A percentile compares a stretch with the other conserved stretches of the same genome.
phyloP scores from a whole-genome alignment of 2,113 vertebrate species.

The Nyctibius bracteatus region DNA sequence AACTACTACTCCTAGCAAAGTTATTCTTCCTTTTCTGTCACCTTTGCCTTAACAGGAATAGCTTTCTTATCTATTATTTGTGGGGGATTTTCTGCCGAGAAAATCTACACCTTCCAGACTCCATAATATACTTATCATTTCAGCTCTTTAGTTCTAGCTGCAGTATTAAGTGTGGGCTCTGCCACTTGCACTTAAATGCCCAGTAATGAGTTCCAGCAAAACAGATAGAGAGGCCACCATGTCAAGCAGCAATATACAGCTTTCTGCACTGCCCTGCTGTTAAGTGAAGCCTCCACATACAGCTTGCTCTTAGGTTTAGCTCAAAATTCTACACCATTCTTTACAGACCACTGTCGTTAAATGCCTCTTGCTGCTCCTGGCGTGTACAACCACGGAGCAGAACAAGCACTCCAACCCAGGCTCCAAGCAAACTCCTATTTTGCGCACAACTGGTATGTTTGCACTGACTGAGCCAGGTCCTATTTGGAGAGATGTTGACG shows the following conservation, averaged over 20 bases:
- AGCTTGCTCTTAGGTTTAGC: not conserved
- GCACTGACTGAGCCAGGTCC: not conserved
- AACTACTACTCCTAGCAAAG: not conserved
- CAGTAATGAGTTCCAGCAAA: not conserved
- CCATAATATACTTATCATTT: not conserved
- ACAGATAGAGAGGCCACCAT: not conserved
- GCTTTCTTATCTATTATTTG: slow-evolving; percentile 22
- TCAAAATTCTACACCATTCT: not conserved
- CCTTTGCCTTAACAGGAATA: not conserved
- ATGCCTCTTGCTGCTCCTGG: not conserved
- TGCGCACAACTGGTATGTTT: not conserved
- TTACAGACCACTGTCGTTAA: not conserved
- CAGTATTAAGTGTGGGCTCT: not conserved
- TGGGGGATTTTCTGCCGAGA: not conserved
- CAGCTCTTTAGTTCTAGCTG: not conserved
- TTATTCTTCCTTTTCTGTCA: slow-evolving; percentile 37
- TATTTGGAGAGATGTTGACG: not conserved
- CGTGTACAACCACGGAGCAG: not conserved
- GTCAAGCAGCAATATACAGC: not conserved
- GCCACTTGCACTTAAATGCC: not conserved
- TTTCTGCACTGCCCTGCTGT: not conserved
- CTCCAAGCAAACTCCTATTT: not conserved
- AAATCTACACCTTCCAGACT: not conserved
- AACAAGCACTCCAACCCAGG: not conserved
- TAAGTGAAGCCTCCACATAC: not conserved